Evolutionary conservation across 1,140 invertebrate genomes (phyloP).

Genomic region (Scaptomyza pallida): DNA sequence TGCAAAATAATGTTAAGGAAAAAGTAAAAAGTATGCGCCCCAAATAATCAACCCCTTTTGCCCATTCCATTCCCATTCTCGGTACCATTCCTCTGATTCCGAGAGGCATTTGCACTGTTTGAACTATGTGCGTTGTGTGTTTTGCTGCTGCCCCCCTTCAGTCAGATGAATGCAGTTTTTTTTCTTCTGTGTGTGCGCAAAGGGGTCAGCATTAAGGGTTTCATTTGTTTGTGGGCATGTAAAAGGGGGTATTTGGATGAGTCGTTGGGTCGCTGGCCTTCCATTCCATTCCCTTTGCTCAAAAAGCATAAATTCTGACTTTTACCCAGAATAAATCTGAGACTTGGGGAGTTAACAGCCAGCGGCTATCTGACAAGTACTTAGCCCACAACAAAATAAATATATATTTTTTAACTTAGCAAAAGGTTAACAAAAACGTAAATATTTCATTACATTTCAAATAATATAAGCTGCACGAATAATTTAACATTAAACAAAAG

Average conservation of each 20-base stretch:
- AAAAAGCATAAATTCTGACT: slow-evolving; percentile 45
- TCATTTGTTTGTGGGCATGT: not conserved
- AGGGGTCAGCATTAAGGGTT: slow-evolving; percentile 37
- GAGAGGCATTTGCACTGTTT: slow-evolving; percentile 68
- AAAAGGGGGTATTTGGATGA: not conserved
- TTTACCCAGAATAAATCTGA: slow-evolving; percentile 28
- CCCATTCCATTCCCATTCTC: slow-evolving; percentile 8
- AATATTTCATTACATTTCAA: slow-evolving; percentile 11
- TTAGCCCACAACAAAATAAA: slow-evolving; percentile 10
- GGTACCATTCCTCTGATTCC: slow-evolving; percentile 51
- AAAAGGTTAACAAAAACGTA: slow-evolving; percentile 13
- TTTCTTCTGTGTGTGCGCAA: slow-evolving; percentile 60
- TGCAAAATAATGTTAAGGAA: slow-evolving; percentile 82
- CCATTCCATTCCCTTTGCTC: too few relatives aligned
- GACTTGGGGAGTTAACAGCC: slow-evolving; percentile 20
- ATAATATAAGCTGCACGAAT: not conserved
- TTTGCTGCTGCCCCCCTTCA: slow-evolving; percentile 18
- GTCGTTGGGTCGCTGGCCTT: slow-evolving; percentile 55
- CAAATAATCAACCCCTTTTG: slow-evolving; percentile 51
- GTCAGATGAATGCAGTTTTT: slow-evolving; percentile 69
- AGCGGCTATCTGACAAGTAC: slow-evolving; percentile 10
- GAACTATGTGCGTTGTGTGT: slow-evolving; percentile 35
- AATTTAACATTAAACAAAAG: too few relatives aligned
- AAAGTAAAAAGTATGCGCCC: slow-evolving; percentile 66
- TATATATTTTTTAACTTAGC: slow-evolving; percentile 8